Percentiles rank a stretch among this genome's conserved stretches.
These are phyloP conservation scores for Mystacides longicornis DNA, from an alignment of 2,888 invertebrate genomes.

Conservation along the genomic window DNA sequence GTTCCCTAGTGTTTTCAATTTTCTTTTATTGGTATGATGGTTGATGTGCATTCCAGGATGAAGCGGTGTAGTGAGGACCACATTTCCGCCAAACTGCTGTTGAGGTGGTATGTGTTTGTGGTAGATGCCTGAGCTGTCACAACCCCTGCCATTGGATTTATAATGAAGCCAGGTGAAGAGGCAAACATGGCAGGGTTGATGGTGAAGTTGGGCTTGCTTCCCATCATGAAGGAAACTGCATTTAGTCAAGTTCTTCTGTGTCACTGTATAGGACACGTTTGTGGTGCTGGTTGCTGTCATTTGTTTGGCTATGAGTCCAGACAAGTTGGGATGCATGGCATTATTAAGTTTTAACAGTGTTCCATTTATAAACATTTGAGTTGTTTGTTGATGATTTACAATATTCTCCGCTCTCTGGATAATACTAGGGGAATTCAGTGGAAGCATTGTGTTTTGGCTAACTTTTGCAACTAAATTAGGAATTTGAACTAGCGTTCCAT, in stretches of 20 bases:
- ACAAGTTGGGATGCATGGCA: constrained; percentile 37
- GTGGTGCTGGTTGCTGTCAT: constrained; percentile 32
- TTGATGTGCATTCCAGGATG: constrained; percentile 17
- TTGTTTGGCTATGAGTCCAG: constrained; percentile 36
- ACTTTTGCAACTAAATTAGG: constrained; percentile 53
- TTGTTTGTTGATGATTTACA: constrained; percentile 30
- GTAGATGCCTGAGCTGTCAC: constrained; percentile 33
- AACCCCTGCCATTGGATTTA: constrained; percentile 37
- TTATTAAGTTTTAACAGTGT: constrained; percentile 45
- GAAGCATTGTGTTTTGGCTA: constrained; percentile 46
- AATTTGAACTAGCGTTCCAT: constrained; percentile 53
- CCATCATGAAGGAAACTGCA: constrained; percentile 42
- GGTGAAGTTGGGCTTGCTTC: constrained; percentile 47
- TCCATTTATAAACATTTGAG: constrained; percentile 47
- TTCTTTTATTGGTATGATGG: constrained; percentile 13
- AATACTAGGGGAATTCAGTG: constrained; percentile 26
- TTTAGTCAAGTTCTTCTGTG: constrained; percentile 44
- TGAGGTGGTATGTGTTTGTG: constrained; percentile 27
- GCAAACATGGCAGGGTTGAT: constrained; percentile 44
- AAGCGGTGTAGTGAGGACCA: constrained; percentile 21
- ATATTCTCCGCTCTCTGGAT: constrained; percentile 16
- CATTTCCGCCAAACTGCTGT: constrained; percentile 20
- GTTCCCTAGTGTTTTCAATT: no score
- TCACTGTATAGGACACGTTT: constrained; percentile 38
- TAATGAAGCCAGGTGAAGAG: constrained; percentile 45